Percentiles rank a stretch among this genome's conserved stretches.
Conservation (phyloP, 92 coral and sea anemone species). For the Isaurus tuberculatus region DNA sequence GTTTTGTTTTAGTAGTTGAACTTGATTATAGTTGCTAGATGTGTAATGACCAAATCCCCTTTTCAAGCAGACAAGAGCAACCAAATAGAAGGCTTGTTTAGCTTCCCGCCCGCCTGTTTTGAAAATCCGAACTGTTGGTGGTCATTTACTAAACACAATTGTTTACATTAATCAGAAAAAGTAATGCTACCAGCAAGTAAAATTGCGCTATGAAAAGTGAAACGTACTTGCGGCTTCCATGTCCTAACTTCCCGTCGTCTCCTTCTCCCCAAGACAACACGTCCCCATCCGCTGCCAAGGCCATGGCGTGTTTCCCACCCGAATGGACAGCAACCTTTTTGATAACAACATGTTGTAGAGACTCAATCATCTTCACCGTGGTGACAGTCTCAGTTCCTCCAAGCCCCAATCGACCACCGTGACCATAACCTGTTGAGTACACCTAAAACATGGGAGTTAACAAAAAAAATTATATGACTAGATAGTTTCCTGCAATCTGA, state of each 20-base stretch:
- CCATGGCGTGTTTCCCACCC: conserved; percentile 98
- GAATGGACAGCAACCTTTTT: conserved; percentile 96
- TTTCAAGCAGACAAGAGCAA: too few species aligned
- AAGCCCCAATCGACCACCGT: conserved; percentile 97
- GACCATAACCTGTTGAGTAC: conserved; percentile 96
- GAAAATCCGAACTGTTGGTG: too few species aligned
- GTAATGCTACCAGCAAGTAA: background rate
- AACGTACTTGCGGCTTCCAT: conserved; percentile 91
- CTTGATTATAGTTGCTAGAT: too few species aligned
- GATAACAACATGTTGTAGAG: conserved; percentile 94
- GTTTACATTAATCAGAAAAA: background rate
- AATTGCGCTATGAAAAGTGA: background rate
- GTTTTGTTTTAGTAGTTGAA: too few species aligned
- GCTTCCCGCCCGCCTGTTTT: too few species aligned
- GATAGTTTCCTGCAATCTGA: too few species aligned
- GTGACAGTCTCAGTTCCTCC: conserved; percentile 98
- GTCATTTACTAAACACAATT: too few species aligned
- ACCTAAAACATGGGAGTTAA: conserved; percentile 54
- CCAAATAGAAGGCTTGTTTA: too few species aligned
- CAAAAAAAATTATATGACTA: background rate
- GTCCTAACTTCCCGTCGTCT: conserved; percentile 97
- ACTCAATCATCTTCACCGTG: conserved; percentile 87
- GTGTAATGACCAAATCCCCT: too few species aligned
- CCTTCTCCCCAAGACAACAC: conserved; percentile 98
- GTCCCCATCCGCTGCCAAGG: conserved; percentile 88